Conservation (phyloP, 2,797 vertebrate species). For the Anomalospiza imberbis region DNA sequence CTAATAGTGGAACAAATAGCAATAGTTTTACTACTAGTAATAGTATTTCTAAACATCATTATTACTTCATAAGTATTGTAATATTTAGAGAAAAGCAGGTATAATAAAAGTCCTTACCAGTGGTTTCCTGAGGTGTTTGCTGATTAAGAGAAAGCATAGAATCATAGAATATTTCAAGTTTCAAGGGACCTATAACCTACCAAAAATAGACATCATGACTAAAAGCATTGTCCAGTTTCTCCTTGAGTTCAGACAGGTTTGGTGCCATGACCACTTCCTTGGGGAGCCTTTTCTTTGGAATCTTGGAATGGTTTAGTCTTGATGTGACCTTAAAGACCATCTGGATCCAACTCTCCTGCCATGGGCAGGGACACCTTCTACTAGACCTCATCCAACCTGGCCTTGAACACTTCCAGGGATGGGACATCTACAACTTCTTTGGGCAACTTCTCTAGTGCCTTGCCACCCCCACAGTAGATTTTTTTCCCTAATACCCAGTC, state of each 20-base stretch:
- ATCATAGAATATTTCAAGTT: background rate
- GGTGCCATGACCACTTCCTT: rapidly evolving
- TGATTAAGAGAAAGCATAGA: background rate
- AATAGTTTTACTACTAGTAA: background rate
- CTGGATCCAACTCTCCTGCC: background rate
- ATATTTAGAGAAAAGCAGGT: background rate
- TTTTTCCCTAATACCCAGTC: background rate
- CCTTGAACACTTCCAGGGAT: background rate
- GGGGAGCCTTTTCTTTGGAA: background rate
- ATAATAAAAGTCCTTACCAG: background rate
- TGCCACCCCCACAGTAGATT: rapidly evolving
- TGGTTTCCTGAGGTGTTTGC: background rate
- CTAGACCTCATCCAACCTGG: background rate
- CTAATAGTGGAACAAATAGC: background rate
- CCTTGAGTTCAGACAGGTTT: background rate
- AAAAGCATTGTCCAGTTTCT: rapidly evolving
- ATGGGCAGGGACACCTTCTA: background rate
- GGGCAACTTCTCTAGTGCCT: background rate
- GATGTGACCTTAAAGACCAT: background rate
- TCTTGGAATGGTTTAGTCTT: background rate
- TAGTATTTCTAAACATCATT: background rate
- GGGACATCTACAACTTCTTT: background rate
- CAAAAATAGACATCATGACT: background rate
- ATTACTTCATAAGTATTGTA: background rate
- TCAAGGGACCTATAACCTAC: background rate